These are phyloP conservation scores for Spialia ferax DNA, from an alignment of 2,888 invertebrate genomes.

Conservation along the genomic window DNA sequence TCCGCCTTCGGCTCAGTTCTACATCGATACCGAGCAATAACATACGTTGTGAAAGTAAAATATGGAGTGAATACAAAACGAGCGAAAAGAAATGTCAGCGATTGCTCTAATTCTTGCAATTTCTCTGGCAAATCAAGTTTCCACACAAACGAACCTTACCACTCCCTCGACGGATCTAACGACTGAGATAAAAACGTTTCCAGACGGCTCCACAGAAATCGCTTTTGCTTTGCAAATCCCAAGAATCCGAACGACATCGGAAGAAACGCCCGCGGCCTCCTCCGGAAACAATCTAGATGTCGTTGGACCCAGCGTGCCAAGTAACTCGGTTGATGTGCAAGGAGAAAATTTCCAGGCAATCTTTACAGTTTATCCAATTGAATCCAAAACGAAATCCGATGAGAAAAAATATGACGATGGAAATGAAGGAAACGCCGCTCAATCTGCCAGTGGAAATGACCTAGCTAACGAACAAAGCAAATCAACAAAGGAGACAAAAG, in stretches of 20 bases:
- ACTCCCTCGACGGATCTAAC: conserved; percentile 48
- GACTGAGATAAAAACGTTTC: conserved; percentile 61
- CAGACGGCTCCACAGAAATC: conserved; percentile 52
- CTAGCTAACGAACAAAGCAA: conserved; percentile 43
- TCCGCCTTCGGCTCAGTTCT: conserved; percentile 63
- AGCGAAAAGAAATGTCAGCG: conserved; percentile 57
- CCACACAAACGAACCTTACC: conserved; percentile 54
- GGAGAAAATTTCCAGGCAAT: conserved; percentile 76
- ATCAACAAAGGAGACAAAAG: conserved; percentile 33
- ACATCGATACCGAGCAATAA: conserved; percentile 55
- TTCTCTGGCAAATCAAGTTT: conserved; percentile 63
- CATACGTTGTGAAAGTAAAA: conserved; percentile 50
- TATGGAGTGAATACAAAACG: conserved; percentile 46
- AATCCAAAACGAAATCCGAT: conserved; percentile 57
- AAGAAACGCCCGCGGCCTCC: conserved; percentile 67
- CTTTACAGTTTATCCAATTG: conserved; percentile 65
- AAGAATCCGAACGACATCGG: conserved; percentile 71
- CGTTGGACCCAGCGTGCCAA: conserved; percentile 56
- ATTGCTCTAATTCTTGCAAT: conserved; percentile 61
- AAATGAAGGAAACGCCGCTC: conserved; percentile 56
- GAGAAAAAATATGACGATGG: conserved; percentile 60
- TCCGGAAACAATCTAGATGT: conserved; percentile 80
- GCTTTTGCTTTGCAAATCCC: conserved; percentile 69
- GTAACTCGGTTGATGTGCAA: conserved; percentile 54
- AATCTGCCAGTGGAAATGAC: conserved; percentile 51